Percentiles rank a stretch among this genome's conserved stretches.
Conservation (phyloP, 2,113 vertebrate genomes). For the Protobothrops flavoviridis region DNA sequence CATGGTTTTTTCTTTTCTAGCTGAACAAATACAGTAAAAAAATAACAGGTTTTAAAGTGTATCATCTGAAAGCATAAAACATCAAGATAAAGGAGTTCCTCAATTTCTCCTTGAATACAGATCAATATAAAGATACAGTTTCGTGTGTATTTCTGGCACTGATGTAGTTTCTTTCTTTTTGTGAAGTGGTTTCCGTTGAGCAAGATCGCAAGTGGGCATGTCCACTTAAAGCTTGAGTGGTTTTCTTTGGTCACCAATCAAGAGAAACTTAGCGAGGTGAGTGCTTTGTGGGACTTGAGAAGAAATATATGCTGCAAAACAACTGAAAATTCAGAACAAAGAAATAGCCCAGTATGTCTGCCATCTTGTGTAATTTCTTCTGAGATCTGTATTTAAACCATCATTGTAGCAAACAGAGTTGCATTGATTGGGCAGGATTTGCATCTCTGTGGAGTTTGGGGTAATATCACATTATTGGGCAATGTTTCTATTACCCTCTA, state of each 20-base stretch:
- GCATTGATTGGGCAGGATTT: background rate
- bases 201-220: slow-evolving; percentile 71
- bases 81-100: background rate
- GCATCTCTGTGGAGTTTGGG: background rate
- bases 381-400: background rate
- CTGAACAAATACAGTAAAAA: background rate
- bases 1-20: background rate
- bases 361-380: background rate
- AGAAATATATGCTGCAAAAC: background rate
- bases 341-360: background rate
- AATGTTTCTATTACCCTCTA: background rate
- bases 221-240: slow-evolving; percentile 91
- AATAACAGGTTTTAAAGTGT: background rate
- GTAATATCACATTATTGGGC: background rate
- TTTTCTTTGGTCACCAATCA: slow-evolving; percentile 77
- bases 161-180: slow-evolving; percentile 16
- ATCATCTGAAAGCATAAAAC: background rate
- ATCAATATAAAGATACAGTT: background rate
- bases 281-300: slow-evolving; percentile 19
- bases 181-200: slow-evolving; percentile 87
- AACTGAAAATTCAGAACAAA: background rate
- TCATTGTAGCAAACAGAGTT: background rate
- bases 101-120: accelerated
- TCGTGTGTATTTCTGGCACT: background rate
- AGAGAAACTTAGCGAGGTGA: slow-evolving; percentile 70